Evolutionary conservation across 2,113 vertebrate species (phyloP).

Genomic region (Oryzias javanicus): DNA sequence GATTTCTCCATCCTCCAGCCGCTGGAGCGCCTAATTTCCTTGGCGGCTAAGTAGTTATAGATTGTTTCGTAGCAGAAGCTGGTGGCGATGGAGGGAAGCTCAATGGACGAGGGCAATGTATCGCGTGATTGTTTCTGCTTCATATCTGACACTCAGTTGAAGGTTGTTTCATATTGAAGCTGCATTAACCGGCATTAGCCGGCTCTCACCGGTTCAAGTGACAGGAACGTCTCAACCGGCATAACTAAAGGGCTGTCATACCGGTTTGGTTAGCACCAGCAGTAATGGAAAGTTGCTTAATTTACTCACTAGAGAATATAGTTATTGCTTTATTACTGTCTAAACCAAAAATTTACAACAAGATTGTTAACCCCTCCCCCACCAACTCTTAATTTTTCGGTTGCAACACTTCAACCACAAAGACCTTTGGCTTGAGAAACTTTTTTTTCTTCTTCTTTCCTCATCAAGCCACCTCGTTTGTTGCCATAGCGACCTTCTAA

Average conservation of each 20-base stretch:
- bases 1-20: slow-evolving; percentile 73
- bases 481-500: no score
- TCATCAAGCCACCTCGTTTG: no score
- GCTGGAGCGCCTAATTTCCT: slow-evolving; percentile 75
- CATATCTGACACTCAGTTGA: slow-evolving; percentile 30
- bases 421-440: no score
- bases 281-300: not conserved
- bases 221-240: not conserved
- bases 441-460: no score
- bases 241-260: not conserved
- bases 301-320: not conserved
- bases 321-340: no score
- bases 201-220: not conserved
- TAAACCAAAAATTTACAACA: no score
- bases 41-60: slow-evolving; percentile 68
- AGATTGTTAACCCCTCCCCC: no score
- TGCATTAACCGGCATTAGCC: not conserved
- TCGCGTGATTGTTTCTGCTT: slow-evolving; percentile 53
- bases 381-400: no score
- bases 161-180: slow-evolving; percentile 14
- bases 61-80: slow-evolving; percentile 62
- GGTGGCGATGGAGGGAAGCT: slow-evolving; percentile 18
- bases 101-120: slow-evolving; percentile 34
- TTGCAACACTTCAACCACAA: no score
- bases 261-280: not conserved